A percentile compares a stretch with the other conserved stretches of the same genome.
phyloP scores from a whole-genome alignment of 92 coral and sea anemone species.

The Zoanthus sansibaricus region DNA sequence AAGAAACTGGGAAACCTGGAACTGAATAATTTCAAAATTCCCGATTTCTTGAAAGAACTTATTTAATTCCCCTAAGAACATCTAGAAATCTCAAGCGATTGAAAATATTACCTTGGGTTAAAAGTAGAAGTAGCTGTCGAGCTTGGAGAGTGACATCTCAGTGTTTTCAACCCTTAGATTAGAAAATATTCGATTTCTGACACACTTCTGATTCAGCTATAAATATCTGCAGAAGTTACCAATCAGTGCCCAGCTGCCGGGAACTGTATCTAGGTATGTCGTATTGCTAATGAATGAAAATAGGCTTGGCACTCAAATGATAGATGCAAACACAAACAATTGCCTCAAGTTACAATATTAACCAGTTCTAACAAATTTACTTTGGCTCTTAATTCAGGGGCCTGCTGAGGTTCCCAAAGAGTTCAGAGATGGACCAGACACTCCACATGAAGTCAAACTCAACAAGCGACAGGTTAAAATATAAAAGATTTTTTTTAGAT shows the following conservation, averaged over 20 bases:
- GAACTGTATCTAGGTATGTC: too few species aligned
- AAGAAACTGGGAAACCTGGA: too few species aligned
- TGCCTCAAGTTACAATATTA: too few species aligned
- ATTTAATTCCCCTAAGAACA: not conserved
- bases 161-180: not conserved
- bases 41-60: too few species aligned
- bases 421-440: slow-evolving; percentile 83
- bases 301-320: too few species aligned
- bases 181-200: not conserved
- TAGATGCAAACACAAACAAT: too few species aligned
- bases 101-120: not conserved
- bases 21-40: too few species aligned
- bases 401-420: slow-evolving; percentile 88
- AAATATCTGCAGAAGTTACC: not conserved
- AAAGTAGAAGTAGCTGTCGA: not conserved
- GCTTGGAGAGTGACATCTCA: not conserved
- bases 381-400: slow-evolving; percentile 63
- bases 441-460: slow-evolving; percentile 89
- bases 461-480: slow-evolving; percentile 84
- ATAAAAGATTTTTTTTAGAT: not conserved
- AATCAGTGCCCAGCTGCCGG: too few species aligned
- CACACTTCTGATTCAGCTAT: not conserved
- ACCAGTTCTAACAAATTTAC: not conserved
- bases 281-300: too few species aligned
- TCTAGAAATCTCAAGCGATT: not conserved